phyloP scores from a whole-genome alignment of 2,888 invertebrate species.

The Lepidocyrtoides sp. region DNA sequence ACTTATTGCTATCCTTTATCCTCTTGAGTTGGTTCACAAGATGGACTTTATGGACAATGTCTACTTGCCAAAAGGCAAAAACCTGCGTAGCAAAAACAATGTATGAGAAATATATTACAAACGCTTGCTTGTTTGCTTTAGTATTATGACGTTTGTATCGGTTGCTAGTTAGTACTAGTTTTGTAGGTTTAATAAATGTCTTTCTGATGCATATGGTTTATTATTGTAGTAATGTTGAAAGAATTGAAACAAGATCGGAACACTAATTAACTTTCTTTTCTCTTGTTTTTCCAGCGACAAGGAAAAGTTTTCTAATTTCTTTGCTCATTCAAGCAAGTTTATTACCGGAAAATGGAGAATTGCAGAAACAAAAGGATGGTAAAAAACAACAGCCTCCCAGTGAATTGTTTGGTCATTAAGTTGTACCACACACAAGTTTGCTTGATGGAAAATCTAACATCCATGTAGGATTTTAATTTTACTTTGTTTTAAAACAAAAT shows the following conservation, averaged over 20 bases:
- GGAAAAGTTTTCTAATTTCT: constrained; percentile 70
- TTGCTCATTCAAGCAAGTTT: constrained; percentile 70
- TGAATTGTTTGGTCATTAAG: too few species aligned
- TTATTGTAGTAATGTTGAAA: constrained; percentile 41
- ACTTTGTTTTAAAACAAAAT: too few species aligned
- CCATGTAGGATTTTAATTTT: too few species aligned
- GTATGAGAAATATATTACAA: not conserved
- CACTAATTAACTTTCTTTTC: constrained; percentile 71
- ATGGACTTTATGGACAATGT: constrained; percentile 34
- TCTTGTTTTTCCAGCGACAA: constrained; percentile 36
- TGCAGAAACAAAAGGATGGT: not conserved
- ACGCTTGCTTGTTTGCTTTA: constrained; percentile 14
- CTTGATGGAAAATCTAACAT: too few species aligned
- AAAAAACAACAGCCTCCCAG: too few species aligned
- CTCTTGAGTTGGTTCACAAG: not conserved
- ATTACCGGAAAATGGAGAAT: constrained; percentile 11
- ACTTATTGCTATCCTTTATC: not conserved
- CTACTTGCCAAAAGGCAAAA: constrained; percentile 19
- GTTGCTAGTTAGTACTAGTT: too few species aligned
- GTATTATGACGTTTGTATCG: too few species aligned
- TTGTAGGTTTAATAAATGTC: too few species aligned
- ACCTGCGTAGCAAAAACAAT: constrained; percentile 30
- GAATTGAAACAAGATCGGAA: constrained; percentile 55
- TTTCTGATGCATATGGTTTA: not conserved
- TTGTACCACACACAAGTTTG: too few species aligned